Evolutionary conservation across 2,113 vertebrate genomes (phyloP).

Genomic region (Gasterosteus nipponicus): DNA sequence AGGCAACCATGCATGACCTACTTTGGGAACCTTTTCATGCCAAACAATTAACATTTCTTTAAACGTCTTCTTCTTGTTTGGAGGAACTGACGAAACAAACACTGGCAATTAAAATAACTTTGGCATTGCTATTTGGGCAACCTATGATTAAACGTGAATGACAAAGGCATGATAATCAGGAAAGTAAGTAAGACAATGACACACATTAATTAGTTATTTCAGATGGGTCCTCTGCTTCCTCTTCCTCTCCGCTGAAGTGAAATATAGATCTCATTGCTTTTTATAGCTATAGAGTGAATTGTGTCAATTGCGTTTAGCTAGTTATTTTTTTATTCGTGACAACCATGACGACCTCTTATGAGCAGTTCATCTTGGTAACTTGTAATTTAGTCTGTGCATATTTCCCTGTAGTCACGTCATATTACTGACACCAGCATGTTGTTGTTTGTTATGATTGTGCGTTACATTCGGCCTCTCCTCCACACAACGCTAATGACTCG

Average conservation of each 20-base stretch:
- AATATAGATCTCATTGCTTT: conserved; percentile 62
- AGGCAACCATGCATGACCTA: conserved; percentile 77
- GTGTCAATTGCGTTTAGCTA: conserved; percentile 48
- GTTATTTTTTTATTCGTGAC: conserved; percentile 36
- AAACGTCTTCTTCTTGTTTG: conserved; percentile 56
- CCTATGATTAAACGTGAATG: conserved; percentile 74
- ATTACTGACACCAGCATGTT: conserved; percentile 19
- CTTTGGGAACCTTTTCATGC: conserved; percentile 73
- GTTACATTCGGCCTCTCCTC: conserved; percentile 21
- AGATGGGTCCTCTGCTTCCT: conserved; percentile 33
- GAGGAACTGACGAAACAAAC: conserved; percentile 56
- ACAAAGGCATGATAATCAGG: conserved; percentile 61
- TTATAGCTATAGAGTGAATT: conserved; percentile 49
- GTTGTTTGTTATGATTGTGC: conserved; percentile 2
- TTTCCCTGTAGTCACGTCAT: conserved; percentile 25
- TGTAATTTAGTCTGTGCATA: conserved; percentile 26
- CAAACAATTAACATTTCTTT: conserved; percentile 71
- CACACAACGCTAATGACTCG: conserved; percentile 22
- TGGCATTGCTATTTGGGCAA: conserved; percentile 49
- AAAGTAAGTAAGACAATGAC: conserved; percentile 50
- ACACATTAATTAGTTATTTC: conserved; percentile 10
- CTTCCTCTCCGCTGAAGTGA: conserved; percentile 44
- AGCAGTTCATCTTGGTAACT: conserved; percentile 40
- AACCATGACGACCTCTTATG: conserved; percentile 20
- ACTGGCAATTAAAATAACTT: conserved; percentile 53